Conservation (phyloP, 2,888 invertebrate species). For the Drosophila crucigera region DNA sequence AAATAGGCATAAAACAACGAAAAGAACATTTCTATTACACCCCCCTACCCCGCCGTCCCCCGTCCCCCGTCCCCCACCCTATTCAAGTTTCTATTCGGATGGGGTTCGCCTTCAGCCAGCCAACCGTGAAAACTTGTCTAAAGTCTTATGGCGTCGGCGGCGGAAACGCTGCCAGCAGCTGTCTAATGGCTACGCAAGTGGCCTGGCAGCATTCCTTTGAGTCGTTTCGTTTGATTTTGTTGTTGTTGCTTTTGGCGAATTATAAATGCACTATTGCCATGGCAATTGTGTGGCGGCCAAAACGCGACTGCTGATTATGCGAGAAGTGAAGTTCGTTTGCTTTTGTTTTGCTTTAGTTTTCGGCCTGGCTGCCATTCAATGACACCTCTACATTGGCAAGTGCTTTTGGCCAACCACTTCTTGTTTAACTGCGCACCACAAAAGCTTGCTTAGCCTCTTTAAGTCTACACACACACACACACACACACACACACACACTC, state of each 20-base stretch:
- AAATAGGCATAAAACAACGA: conserved; percentile 82
- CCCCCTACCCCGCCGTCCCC: conserved; percentile 5
- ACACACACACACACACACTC: conserved; percentile 8
- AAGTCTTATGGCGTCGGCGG: conserved; percentile 65
- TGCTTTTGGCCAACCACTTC: conserved; percentile 41
- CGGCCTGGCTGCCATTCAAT: conserved; percentile 52
- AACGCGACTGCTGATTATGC: conserved; percentile 73
- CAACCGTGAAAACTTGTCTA: conserved; percentile 78
- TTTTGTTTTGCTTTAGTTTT: conserved; percentile 13
- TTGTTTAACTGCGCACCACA: conserved; percentile 58
- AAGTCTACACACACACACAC: conserved; percentile 50
- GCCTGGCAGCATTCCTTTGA: conserved; percentile 48
- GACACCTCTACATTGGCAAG: conserved; percentile 46
- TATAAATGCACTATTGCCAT: conserved; percentile 71
- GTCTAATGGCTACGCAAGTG: conserved; percentile 74
- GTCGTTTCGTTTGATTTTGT: conserved; percentile 29
- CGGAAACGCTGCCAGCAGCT: conserved; percentile 73
- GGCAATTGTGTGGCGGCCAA: conserved; percentile 63
- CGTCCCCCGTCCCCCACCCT: not conserved
- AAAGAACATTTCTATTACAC: conserved; percentile 80
- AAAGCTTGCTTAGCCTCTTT: conserved; percentile 79
- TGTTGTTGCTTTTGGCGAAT: conserved; percentile 29
- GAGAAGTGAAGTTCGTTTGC: conserved; percentile 29
- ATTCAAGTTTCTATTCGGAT: conserved; percentile 18
- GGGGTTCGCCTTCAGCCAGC: conserved; percentile 53